Percentiles rank a stretch among this genome's conserved stretches.
These are phyloP conservation scores for Zoanthus solanderi DNA, from an alignment of 92 coral and sea anemone species.

Conservation along the genomic window DNA sequence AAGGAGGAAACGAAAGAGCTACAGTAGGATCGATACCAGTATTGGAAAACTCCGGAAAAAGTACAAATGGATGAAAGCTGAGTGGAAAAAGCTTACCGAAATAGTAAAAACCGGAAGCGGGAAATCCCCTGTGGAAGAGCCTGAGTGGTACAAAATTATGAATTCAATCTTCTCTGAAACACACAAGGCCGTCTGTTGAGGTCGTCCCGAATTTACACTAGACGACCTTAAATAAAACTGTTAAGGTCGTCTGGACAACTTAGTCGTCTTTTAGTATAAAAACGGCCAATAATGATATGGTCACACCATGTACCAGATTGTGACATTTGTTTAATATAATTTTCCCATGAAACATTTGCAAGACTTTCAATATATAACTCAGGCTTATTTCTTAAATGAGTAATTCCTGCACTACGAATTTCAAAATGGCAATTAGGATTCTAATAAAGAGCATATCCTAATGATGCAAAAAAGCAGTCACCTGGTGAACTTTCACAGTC, in stretches of 20 bases:
- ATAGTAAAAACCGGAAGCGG: slow-evolving; percentile 42
- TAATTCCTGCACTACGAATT: no score
- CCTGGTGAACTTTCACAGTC: slow-evolving; percentile 57
- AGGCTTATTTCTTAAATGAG: slow-evolving; percentile 39
- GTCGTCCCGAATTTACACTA: no score
- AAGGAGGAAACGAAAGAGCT: slow-evolving; percentile 39
- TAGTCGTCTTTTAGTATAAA: no score
- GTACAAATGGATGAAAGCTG: slow-evolving; percentile 48
- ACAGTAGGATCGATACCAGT: slow-evolving; percentile 19
- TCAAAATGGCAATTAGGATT: no score
- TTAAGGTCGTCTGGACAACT: no score
- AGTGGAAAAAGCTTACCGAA: slow-evolving; percentile 39
- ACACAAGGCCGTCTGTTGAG: neutral
- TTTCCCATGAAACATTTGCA: slow-evolving; percentile 22
- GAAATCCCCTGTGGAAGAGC: slow-evolving; percentile 20
- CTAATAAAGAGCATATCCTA: slow-evolving; percentile 31
- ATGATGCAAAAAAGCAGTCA: slow-evolving; percentile 50
- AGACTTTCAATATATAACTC: slow-evolving; percentile 42
- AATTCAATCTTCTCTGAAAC: slow-evolving; percentile 27
- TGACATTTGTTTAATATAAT: slow-evolving; percentile 33
- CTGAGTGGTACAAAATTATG: slow-evolving; percentile 31
- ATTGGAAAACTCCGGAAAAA: slow-evolving; percentile 41
- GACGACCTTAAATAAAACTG: no score
- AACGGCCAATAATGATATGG: neutral
- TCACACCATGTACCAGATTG: slow-evolving; percentile 2